Conservation (phyloP, 2,888 invertebrate species). For the Zhuqinia jingwanae region DNA sequence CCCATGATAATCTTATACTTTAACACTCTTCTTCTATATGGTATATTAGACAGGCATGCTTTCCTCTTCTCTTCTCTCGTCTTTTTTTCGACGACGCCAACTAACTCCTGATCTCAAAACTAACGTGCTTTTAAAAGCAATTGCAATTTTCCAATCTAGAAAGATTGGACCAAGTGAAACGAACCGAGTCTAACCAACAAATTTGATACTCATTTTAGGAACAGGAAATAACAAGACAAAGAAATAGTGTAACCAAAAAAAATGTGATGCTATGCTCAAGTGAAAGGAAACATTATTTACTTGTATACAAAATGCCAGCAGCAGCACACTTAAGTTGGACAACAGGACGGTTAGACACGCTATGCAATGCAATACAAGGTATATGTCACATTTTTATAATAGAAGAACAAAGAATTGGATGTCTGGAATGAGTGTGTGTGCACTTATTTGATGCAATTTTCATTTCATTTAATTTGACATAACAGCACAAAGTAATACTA, state of each 20-base stretch:
- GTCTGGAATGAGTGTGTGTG: not conserved
- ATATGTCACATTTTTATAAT: not conserved
- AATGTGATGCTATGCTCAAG: not conserved
- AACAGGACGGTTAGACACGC: not conserved
- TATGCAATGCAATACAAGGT: not conserved
- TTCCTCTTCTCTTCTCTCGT: slow-evolving; percentile 29
- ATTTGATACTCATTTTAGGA: slow-evolving; percentile 56
- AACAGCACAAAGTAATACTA: too few relatives aligned
- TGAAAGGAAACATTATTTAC: slow-evolving; percentile 14
- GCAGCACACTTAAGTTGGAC: too few relatives aligned
- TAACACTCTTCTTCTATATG: not conserved
- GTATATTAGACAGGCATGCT: not conserved
- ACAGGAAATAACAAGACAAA: slow-evolving; percentile 7
- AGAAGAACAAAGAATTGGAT: not conserved
- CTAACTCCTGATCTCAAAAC: slow-evolving; percentile 59
- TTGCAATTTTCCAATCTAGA: slow-evolving; percentile 76
- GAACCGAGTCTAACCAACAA: slow-evolving; percentile 61
- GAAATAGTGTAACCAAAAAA: slow-evolving; percentile 28
- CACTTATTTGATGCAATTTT: not conserved
- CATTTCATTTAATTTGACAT: too few relatives aligned
- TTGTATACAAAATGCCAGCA: not conserved
- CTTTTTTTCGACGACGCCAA: slow-evolving; percentile 60
- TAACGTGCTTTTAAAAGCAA: slow-evolving; percentile 78
- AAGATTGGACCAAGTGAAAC: slow-evolving; percentile 62
- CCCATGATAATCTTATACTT: not conserved